Conservation (phyloP, 2,113 vertebrate species). For the Burhinus oedicnemus region DNA sequence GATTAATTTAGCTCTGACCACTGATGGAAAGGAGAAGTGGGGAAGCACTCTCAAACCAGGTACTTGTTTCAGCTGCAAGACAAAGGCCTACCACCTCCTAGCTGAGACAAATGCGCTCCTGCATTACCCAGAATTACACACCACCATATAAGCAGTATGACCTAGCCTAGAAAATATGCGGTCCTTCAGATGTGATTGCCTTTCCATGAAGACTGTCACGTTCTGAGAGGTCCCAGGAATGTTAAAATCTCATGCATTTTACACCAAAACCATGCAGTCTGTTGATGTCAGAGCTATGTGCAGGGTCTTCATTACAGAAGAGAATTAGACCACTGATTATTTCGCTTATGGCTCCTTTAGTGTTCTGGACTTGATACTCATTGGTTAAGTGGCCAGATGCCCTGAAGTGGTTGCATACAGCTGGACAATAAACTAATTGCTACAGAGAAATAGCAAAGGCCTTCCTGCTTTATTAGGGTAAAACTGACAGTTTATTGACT, state of each 20-base stretch:
- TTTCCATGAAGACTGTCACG: not conserved
- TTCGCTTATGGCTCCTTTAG: not conserved
- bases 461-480: conserved; percentile 4
- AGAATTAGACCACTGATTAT: not conserved
- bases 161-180: not conserved
- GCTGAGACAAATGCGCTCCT: not conserved
- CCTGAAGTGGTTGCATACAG: not conserved
- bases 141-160: not conserved
- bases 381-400: conserved; percentile 19
- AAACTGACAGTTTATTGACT: conserved; percentile 27
- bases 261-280: not conserved
- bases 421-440: conserved; percentile 32
- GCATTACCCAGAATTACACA: not conserved
- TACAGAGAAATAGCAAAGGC: not conserved
- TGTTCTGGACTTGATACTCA: not conserved
- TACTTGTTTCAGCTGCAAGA: not conserved
- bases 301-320: not conserved
- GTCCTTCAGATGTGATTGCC: not conserved
- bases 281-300: not conserved
- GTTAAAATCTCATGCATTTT: not conserved
- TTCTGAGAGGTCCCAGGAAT: not conserved
- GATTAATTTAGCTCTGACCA: not conserved
- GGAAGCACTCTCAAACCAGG: not conserved
- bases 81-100: not conserved
- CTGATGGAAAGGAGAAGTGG: not conserved